Base-by-base conservation (phyloP, 92 coral and sea anemone genomes). In the Desmophyllum pertusum region DNA sequence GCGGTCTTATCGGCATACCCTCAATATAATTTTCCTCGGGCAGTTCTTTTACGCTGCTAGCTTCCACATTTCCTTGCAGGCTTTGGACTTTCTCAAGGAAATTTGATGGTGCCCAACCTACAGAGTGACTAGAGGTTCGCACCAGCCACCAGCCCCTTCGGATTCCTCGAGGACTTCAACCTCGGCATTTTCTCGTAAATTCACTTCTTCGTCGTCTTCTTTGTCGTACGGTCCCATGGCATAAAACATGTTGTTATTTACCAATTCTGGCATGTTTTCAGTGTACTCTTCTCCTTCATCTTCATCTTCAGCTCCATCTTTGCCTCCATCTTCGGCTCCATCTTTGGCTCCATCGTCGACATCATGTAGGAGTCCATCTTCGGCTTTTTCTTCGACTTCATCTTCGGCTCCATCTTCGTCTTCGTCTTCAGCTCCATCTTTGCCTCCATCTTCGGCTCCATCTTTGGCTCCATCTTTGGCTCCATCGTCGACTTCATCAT, bases 61-160 rank as follows among this genome's bases (percentile, higher is more conserved):
- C 42, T 38, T 68, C 77, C 15, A 70, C 33, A 29, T 70, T 42
- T n/a, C 73, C 75, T 70, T 53, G 41, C 17, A 85, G 81, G 13
- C 85, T 90, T 57, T 83, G 85, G 30, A 79, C 84, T 48, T 85
- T 87, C 67, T 88, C 94, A 31, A 96, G 90, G 80, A 75, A 96
- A 61, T 94, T 96, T 31, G 98, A 94, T 19, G 98, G 98, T 74
- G 98, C 98, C 98, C 98, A 96, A 50, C 98, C 98, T 62, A 88
- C 89, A 23, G 95, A 91, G 45, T 73, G 82, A 73, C 92, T 88
- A 19, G 86, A 83, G 11, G 98, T 94, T 59, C 95, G 73, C 61
- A 96, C 98, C 33, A 88, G 85, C 98, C 98, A 96, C 98, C 98
- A 96, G 10, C 98, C 98, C 95, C 87, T 19, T 92, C 92, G 35